These are phyloP conservation scores for Ammodytes marinus DNA, from an alignment of 2,113 vertebrate species.

Conservation along the genomic window DNA sequence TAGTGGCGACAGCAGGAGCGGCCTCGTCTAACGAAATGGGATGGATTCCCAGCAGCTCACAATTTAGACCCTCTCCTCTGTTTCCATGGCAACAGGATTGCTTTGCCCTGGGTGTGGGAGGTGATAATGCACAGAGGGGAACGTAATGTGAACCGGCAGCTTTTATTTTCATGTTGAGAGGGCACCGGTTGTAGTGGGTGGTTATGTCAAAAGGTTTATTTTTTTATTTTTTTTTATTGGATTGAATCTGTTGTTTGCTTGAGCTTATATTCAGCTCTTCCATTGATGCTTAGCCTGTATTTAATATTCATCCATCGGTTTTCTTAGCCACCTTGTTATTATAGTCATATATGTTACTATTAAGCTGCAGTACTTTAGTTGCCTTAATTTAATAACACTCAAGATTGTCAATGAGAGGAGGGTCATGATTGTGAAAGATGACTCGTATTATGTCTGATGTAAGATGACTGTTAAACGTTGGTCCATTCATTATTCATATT, in stretches of 20 bases:
- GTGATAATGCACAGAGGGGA: slow-evolving; percentile 54
- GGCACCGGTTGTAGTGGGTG: neutral
- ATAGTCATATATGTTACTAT: neutral
- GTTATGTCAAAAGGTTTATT: neutral
- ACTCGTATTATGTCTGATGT: neutral
- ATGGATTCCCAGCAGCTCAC: slow-evolving; percentile 57
- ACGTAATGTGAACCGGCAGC: slow-evolving; percentile 37
- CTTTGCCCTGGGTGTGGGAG: slow-evolving; percentile 60
- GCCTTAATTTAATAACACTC: neutral
- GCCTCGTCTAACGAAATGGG: slow-evolving; percentile 57
- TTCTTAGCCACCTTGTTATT: neutral
- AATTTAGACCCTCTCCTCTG: slow-evolving; percentile 59
- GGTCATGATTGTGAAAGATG: neutral
- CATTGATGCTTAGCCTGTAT: neutral
- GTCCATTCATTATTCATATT: neutral
- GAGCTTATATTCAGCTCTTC: neutral
- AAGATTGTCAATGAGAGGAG: neutral
- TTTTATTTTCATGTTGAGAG: slow-evolving; percentile 29
- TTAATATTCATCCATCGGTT: neutral
- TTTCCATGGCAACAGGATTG: slow-evolving; percentile 80
- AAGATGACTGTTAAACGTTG: neutral
- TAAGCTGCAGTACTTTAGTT: neutral
- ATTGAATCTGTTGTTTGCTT: neutral
- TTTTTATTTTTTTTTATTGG: neutral
- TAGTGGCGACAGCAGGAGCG: slow-evolving; percentile 38